phyloP scores from a whole-genome alignment of 1,140 invertebrate species.

The Homarus americanus region DNA sequence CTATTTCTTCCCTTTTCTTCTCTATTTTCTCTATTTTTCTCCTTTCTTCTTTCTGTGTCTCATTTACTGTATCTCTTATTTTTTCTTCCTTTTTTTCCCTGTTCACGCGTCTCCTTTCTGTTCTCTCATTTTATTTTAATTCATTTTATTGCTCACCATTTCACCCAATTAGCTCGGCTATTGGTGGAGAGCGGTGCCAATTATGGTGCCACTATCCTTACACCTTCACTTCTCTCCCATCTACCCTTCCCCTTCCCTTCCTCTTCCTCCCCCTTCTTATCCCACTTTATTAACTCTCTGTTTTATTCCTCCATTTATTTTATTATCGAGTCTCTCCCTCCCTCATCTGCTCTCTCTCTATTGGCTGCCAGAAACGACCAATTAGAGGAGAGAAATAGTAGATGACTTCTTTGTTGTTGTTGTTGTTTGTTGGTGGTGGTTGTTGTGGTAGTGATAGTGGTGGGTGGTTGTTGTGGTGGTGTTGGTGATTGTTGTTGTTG shows the following conservation, averaged over 20 bases:
- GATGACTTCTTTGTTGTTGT: neutral
- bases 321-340: slow-evolving; percentile 10
- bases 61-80: too few species aligned
- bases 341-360: neutral
- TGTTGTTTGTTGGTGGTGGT: too few species aligned
- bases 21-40: too few species aligned
- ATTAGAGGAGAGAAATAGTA: slow-evolving; percentile 21
- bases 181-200: slow-evolving; percentile 19
- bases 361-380: slow-evolving; percentile 10
- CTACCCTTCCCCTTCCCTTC: slow-evolving; percentile 1
- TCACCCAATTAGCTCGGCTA: slow-evolving; percentile 23
- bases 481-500: too few species aligned
- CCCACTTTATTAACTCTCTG: neutral
- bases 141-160: slow-evolving; percentile 31
- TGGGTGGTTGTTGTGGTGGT: too few species aligned
- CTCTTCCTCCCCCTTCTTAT: too few species aligned
- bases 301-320: slow-evolving; percentile 31
- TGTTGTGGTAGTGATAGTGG: too few species aligned
- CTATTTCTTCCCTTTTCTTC: too few species aligned
- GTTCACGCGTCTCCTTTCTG: neutral
- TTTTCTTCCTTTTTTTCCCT: too few species aligned
- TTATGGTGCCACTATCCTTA: neutral
- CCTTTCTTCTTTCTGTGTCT: too few species aligned
- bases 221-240: neutral
- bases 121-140: slow-evolving; percentile 31